A percentile compares a stretch with the other conserved stretches of the same genome.
These are phyloP conservation scores for Bergia sp. DNA, from an alignment of 92 coral and sea anemone species.

Conservation along the genomic window DNA sequence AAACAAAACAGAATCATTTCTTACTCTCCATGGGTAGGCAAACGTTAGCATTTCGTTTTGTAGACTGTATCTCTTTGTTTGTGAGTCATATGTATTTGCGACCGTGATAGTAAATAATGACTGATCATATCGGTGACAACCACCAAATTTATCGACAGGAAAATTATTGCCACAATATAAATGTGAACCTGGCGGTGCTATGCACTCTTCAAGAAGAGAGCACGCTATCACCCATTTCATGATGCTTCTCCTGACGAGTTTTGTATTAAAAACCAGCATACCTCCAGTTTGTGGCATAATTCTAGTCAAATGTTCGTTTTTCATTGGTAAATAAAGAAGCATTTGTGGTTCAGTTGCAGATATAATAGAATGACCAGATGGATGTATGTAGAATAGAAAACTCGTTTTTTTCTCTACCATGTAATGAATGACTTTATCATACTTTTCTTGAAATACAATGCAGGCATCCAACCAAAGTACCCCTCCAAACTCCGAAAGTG, in stretches of 20 bases:
- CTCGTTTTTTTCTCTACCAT: conserved; percentile 27
- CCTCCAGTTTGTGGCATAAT: conserved; percentile 46
- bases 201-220: conserved; percentile 44
- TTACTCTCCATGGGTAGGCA: conserved; percentile 39
- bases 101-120: conserved; percentile 41
- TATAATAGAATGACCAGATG: not conserved
- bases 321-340: conserved; percentile 56
- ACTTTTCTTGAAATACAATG: conserved; percentile 15
- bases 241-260: conserved; percentile 19
- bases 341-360: conserved; percentile 52
- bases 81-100: conserved; percentile 47
- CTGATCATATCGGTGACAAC: conserved; percentile 65
- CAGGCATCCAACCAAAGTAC: conserved; percentile 58
- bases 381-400: no score
- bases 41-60: conserved; percentile 5
- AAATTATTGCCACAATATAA: conserved; percentile 31
- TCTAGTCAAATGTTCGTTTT: not conserved
- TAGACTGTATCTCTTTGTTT: conserved; percentile 37
- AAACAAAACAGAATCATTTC: conserved; percentile 21
- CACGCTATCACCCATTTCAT: conserved; percentile 61
- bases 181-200: conserved; percentile 49
- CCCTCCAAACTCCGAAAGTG: conserved; percentile 49
- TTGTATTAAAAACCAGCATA: conserved; percentile 50
- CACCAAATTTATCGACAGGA: conserved; percentile 37
- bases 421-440: conserved; percentile 6